A percentile compares a stretch with the other conserved stretches of the same genome.
phyloP scores from a whole-genome alignment of 1,140 invertebrate genomes.

The Papilio polytes region DNA sequence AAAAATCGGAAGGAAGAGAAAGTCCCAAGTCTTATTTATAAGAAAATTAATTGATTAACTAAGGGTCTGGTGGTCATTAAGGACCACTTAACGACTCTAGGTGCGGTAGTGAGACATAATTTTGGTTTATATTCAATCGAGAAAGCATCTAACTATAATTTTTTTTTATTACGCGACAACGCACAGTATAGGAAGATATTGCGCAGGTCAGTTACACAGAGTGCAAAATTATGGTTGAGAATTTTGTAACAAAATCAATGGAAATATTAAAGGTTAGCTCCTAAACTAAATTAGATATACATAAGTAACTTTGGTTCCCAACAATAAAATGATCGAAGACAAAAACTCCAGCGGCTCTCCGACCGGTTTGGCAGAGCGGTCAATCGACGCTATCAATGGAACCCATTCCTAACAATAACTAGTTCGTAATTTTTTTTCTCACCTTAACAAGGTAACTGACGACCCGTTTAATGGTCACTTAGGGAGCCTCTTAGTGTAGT shows the following conservation, averaged over 20 bases:
- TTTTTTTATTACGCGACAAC: too few species aligned
- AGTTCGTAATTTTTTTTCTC: background rate
- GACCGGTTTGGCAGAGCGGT: slow-evolving; percentile 53
- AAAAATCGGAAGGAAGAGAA: background rate
- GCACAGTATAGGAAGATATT: background rate
- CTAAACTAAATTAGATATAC: slow-evolving; percentile 59
- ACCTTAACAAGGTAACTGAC: background rate
- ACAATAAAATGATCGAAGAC: slow-evolving; percentile 72
- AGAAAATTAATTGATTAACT: too few species aligned
- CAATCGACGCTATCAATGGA: slow-evolving; percentile 25
- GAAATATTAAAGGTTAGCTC: slow-evolving; percentile 45
- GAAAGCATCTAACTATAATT: too few species aligned
- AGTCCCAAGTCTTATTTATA: too few species aligned
- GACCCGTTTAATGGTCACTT: background rate
- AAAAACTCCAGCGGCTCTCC: slow-evolving; percentile 69
- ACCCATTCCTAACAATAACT: slow-evolving; percentile 26
- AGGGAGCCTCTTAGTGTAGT: background rate
- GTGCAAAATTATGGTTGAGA: too few species aligned
- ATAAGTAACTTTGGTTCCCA: slow-evolving; percentile 51
- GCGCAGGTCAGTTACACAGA: background rate
- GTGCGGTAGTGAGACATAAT: too few species aligned
- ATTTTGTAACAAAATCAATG: background rate
- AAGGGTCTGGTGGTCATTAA: too few species aligned
- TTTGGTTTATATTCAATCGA: too few species aligned
- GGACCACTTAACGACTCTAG: too few species aligned